phyloP scores from a whole-genome alignment of 2,113 vertebrate genomes.

The Isichthys henryi region DNA sequence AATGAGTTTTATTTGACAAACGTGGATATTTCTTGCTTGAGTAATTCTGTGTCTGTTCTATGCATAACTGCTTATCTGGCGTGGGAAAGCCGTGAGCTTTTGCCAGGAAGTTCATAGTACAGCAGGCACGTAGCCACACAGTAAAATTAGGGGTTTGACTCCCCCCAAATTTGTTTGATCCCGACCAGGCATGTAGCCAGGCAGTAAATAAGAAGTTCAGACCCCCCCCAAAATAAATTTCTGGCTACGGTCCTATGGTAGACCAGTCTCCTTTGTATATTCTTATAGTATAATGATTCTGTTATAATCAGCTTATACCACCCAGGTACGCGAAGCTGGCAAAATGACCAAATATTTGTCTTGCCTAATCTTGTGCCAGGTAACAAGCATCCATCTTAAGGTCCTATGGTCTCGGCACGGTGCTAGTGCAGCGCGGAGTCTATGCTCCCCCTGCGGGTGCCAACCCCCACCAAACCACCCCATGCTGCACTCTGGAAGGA shows the following conservation, averaged over 20 bases:
- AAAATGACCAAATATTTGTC: neutral
- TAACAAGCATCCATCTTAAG: neutral
- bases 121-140: neutral
- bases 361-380: neutral
- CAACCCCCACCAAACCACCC: neutral
- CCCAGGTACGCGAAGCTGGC: neutral
- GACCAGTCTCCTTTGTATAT: neutral
- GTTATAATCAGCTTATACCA: neutral
- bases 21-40: neutral
- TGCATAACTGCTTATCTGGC: neutral
- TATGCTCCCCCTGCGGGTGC: neutral
- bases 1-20: neutral
- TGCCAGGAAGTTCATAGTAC: neutral
- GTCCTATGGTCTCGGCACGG: neutral
- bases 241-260: neutral
- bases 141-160: neutral
- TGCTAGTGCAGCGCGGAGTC: neutral
- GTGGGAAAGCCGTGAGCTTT: neutral
- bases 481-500: neutral
- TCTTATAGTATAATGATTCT: neutral
- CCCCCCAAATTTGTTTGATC: neutral
- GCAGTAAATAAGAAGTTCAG: neutral
- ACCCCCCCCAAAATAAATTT: neutral
- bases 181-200: neutral
- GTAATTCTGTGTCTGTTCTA: neutral